Base-by-base conservation (phyloP, 1,140 invertebrate genomes). In the Drosophila nikananu region DNA sequence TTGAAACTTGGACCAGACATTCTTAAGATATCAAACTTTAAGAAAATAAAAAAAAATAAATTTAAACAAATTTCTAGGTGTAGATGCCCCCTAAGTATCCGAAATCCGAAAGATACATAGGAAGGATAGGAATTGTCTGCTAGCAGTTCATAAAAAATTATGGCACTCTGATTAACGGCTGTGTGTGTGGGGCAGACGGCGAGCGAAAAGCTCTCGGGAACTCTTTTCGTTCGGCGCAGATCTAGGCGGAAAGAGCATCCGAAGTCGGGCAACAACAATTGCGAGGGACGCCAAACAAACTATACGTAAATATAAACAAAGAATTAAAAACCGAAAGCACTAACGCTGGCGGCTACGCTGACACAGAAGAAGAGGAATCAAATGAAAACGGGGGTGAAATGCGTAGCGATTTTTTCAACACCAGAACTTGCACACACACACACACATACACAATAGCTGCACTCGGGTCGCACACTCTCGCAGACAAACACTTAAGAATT, bases 291-390 rank as follows among this genome's bases (percentile, higher is more conserved):
- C 76, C 79, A 84, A 84, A 90, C 81, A 86, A 87, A 86, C 68
- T 86, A 61, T 79, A 41, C 64, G 78, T 75, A 90, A 89, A 90
- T 90, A 89, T 89, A 89, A 89, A 90, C 84, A 89, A 89, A 89
- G 81, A 89, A 84, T 74, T 60, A 77, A 81, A 82, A 83, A 64
- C 61, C 44, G 61, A 86, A 79, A 71, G 64, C 32, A 52, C 66
- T 13, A 15, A 44, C 30, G 44, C 48, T 46, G 35, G 35, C 64
- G 48, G 67, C 68, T 32, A 71, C 37, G 51, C 54, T 60, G 81
- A 89, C 83, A 89, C 86, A 89, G 63, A 84, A 79, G 77, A 90
- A 90, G 86, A 90, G 77, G 71, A 76, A 73, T 80, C 60, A 65
- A 74, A 77, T 65, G 70, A 65, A 80, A 80, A 80, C 68, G 77